Evolutionary conservation across 2,797 vertebrate genomes (phyloP), one percentile per base, ranked within the genome.

Genomic region (Periophthalmus magnuspinnatus): DNA sequence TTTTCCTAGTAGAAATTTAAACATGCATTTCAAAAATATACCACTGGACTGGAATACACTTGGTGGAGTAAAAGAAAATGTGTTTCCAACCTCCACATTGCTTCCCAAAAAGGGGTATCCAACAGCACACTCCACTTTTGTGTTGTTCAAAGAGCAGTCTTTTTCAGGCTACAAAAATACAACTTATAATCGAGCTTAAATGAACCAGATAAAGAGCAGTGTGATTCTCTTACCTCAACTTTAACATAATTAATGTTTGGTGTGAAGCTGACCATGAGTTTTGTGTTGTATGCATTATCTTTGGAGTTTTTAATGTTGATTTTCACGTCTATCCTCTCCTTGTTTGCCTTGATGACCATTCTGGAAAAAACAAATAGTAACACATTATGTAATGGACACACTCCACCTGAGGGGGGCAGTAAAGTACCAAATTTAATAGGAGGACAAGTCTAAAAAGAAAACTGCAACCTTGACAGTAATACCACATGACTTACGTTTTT

Each of bases 221-320:
- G 6, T 16, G 6, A 28, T 28, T 64, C 62, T 48, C 88, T 77
- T 90, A 98, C 97, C 96, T 98, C 96, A 21, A 94, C 95, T 87
- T 95, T 96, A 36, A 94, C 93, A 65, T 94, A 97, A 86, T 98
- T 95, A 81, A 99, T 95, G 90, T 98, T 99, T 55, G 94, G 89
- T 13, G 96, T 95, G 86, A 96, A 95, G 59, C 89, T 93, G 72
- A 96, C 85, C 9, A 85, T 85, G 41, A 96, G 94, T 74, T 95
- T 97, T 38, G 97, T 95, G 82, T 99, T 99, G 86, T 99, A 99
- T 0, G 97, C 97, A 7, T 94, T 97, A 84, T 99, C 97, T 85
- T 92, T 92, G 67, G 90, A 94, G 88, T 99, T 99, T 69, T 50
- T 91, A 45, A 97, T 74, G 0, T 76, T 91, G 67, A 99, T 84